Conservation (phyloP, 2,888 invertebrate species). For the Drosophila leonis region DNA sequence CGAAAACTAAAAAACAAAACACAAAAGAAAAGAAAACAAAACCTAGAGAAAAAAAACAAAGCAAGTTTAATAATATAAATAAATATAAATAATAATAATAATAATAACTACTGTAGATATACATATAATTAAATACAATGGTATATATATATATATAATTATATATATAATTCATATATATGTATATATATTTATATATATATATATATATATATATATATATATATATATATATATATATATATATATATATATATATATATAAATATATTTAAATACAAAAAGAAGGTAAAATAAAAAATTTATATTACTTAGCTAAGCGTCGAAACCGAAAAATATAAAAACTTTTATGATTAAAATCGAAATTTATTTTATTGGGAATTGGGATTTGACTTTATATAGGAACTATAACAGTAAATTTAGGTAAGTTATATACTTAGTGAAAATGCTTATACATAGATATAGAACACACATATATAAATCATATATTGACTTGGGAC, state of each 20-base stretch:
- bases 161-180: too few relatives aligned
- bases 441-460: too few relatives aligned
- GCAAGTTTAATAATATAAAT: slow-evolving; percentile 63
- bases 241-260: slow-evolving; percentile 58
- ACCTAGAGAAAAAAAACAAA: slow-evolving; percentile 43
- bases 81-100: slow-evolving; percentile 50
- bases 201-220: slow-evolving; percentile 63
- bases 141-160: slow-evolving; percentile 50
- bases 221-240: slow-evolving; percentile 62
- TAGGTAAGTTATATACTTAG: too few relatives aligned
- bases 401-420: too few relatives aligned
- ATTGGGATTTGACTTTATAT: background rate
- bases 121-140: slow-evolving; percentile 61
- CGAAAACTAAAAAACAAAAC: slow-evolving; percentile 31
- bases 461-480: too few relatives aligned
- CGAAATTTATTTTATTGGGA: slow-evolving; percentile 22
- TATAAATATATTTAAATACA: slow-evolving; percentile 62
- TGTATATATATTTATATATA: too few relatives aligned
- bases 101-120: slow-evolving; percentile 65
- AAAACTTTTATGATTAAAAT: slow-evolving; percentile 78
- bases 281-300: slow-evolving; percentile 64
- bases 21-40: slow-evolving; percentile 29
- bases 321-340: slow-evolving; percentile 76
- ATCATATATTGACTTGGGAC: too few relatives aligned
- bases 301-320: slow-evolving; percentile 78